Evolutionary conservation across 2,113 vertebrate genomes (phyloP).

Genomic region (Fulmarus glacialis): DNA sequence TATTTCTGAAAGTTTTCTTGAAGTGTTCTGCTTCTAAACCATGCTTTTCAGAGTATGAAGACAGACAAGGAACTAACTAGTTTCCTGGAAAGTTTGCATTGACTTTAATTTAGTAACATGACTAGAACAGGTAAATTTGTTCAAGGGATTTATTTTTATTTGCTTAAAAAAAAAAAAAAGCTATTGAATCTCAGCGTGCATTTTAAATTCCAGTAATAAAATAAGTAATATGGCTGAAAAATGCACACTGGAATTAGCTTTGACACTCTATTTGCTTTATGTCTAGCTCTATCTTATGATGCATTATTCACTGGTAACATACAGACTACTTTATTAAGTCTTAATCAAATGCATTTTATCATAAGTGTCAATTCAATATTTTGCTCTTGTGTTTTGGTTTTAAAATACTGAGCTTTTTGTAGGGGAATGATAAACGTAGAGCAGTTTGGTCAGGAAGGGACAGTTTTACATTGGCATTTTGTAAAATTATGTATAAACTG

Average conservation of each 20-base stretch:
- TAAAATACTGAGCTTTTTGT: conserved; percentile 71
- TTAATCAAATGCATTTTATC: conserved; percentile 82
- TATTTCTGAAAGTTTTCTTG: background rate
- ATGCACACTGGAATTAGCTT: conserved; percentile 87
- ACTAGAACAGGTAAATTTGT: conserved; percentile 40
- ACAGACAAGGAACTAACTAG: background rate
- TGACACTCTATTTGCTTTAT: conserved; percentile 92
- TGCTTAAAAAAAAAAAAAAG: conserved; percentile 36
- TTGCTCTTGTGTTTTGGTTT: conserved; percentile 70
- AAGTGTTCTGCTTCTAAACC: background rate
- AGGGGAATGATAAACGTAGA: conserved; percentile 41
- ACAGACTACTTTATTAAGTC: conserved; percentile 85
- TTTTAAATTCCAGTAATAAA: conserved; percentile 84
- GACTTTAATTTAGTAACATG: background rate
- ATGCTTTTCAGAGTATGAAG: background rate
- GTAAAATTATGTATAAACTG: background rate
- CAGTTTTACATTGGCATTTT: conserved; percentile 40
- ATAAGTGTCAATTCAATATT: conserved; percentile 74
- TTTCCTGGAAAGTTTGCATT: background rate
- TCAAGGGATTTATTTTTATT: conserved; percentile 34
- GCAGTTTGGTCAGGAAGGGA: conserved; percentile 10
- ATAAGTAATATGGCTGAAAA: conserved; percentile 84
- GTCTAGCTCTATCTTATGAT: conserved; percentile 86
- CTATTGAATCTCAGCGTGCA: conserved; percentile 56
- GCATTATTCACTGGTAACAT: conserved; percentile 91